Percentiles rank a stretch among this genome's conserved stretches.
Evolutionary conservation across 2,888 invertebrate species (phyloP).

Genomic region (Scaptomyza parva): DNA sequence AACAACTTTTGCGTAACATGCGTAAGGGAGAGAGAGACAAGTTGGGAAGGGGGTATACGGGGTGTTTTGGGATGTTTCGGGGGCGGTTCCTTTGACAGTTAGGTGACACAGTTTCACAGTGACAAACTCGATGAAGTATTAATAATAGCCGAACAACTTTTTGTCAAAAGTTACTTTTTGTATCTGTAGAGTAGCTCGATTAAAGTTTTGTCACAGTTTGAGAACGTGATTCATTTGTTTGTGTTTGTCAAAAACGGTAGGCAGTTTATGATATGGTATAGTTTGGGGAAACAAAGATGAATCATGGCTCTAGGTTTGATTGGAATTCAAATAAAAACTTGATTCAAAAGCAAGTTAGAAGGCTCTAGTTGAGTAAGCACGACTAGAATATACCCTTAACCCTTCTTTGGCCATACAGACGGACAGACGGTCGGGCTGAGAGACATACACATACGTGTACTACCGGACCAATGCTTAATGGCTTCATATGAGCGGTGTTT

Average conservation of each 20-base stretch:
- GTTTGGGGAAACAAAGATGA: conserved; percentile 10
- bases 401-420: too few relatives aligned
- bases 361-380: too few relatives aligned
- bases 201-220: conserved; percentile 36
- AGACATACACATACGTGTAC: too few relatives aligned
- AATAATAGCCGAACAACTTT: conserved; percentile 52
- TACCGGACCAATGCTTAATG: too few relatives aligned
- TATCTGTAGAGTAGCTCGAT: conserved; percentile 26
- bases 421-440: too few relatives aligned
- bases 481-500: too few relatives aligned
- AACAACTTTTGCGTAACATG: conserved; percentile 61
- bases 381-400: too few relatives aligned
- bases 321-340: too few relatives aligned
- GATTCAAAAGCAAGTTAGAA: too few relatives aligned
- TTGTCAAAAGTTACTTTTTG: conserved; percentile 39
- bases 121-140: conserved; percentile 73
- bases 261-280: neutral
- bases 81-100: conserved; percentile 1
- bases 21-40: neutral
- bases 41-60: neutral
- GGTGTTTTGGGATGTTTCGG: neutral
- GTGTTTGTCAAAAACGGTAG: conserved; percentile 17
- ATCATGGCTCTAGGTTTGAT: too few relatives aligned
- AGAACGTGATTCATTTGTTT: conserved; percentile 29
- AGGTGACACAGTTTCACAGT: conserved; percentile 54